Base-by-base conservation (phyloP, 2,888 invertebrate species). In the Pammene aurita region DNA sequence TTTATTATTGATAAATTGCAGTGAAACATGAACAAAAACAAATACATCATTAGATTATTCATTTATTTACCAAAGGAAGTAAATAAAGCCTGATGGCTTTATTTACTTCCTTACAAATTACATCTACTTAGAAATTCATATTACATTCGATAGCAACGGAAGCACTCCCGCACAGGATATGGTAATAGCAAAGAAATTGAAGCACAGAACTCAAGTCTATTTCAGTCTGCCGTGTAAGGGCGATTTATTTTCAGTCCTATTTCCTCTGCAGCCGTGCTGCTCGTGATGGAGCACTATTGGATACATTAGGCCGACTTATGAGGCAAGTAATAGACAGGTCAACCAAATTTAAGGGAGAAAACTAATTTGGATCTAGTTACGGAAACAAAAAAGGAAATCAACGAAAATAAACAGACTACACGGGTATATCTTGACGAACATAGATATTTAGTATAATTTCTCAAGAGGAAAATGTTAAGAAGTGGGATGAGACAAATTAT, bases 241-340 rank as follows among this genome's bases (percentile, higher is more conserved):
- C 86, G 88, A 89, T 90, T 90, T 92, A 91, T 91, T 91, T 90
- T 86, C 83, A 87, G 88, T 82, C 82, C 87, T 87, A 88, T 90
- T 91, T 92, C 90, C 91, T 90, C 80, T 83, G 74, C 80, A 86
- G 83, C 83, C 82, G 79, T 75, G 74, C 60, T 71, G 72, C 66
- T 57, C 71, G 77, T 76, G 77, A 77, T 77, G 75, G 78, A 77
- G 77, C 78, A 79, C 80, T 80, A 78, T 80, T 75, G 76, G 76
- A 79, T 78, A 76, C 74, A 79, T 82, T 78, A 77, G 73, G 77
- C 75, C 70, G 71, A 72, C 74, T 75, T 74, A 74, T 63, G 68
- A 69, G 64, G 58, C 69, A 69, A 69, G 58, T 65, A 69, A 69
- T 64, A 64, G 68, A 38, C 64, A 69, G 66, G 67, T 67, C 67